A percentile compares a stretch with the other conserved stretches of the same genome.
Conservation (phyloP, 1,140 invertebrate genomes). For the Dolichoris vasculosae region DNA sequence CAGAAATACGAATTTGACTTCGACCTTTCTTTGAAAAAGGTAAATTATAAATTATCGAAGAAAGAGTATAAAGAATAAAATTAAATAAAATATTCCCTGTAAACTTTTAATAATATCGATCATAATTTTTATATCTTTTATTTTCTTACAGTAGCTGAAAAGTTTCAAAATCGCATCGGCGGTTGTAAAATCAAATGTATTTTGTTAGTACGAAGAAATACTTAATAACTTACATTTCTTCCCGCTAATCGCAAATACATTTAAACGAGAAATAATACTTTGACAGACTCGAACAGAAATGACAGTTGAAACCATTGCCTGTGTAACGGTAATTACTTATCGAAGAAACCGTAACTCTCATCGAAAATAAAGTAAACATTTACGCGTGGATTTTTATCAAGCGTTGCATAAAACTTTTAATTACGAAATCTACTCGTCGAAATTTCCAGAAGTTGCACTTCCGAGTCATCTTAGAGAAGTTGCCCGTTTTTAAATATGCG, state of each 20-base stretch:
- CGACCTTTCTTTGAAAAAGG: not conserved
- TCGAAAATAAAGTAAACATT: too few relatives aligned
- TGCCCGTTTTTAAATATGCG: conserved; percentile 32
- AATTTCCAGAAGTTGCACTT: conserved; percentile 7
- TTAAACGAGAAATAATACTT: not conserved
- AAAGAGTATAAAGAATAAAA: not conserved
- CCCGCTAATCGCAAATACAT: not conserved
- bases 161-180: not conserved
- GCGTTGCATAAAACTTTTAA: not conserved
- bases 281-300: too few relatives aligned
- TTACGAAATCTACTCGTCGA: not conserved
- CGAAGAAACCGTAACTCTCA: too few relatives aligned
- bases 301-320: not conserved
- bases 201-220: too few relatives aligned
- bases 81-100: not conserved
- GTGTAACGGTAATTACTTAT: not conserved
- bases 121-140: not conserved
- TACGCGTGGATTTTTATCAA: too few relatives aligned
- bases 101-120: conserved; percentile 5
- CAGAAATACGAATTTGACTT: not conserved
- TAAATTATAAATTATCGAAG: not conserved
- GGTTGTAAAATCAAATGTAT: not conserved
- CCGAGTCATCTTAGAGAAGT: conserved; percentile 1
- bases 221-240: too few relatives aligned
- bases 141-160: not conserved